Evolutionary conservation across 1,140 invertebrate genomes (phyloP).

Genomic region (Drosophila pandora): DNA sequence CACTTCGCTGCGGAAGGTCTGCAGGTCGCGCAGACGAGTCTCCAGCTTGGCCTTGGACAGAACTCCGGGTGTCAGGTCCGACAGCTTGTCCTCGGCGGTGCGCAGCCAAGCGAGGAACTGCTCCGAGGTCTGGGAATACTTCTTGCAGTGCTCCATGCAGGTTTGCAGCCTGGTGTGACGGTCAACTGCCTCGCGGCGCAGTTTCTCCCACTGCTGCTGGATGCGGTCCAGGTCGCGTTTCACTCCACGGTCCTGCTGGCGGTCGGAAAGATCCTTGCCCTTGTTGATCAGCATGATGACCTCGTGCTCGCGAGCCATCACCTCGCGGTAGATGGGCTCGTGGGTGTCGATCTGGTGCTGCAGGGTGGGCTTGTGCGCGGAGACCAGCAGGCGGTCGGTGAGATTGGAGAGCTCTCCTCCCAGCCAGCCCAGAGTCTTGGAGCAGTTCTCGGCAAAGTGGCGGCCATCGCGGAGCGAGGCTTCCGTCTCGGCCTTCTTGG

Average conservation of each 20-base stretch:
- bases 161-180: conserved; percentile 93
- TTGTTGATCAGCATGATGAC: conserved; percentile 97
- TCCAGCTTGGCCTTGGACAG: conserved; percentile 95
- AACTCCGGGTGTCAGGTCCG: conserved; percentile 90
- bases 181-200: conserved; percentile 93
- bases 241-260: conserved; percentile 85
- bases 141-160: conserved; percentile 95
- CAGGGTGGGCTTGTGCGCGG: conserved; percentile 92
- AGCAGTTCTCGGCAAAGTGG: conserved; percentile 93
- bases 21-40: conserved; percentile 94
- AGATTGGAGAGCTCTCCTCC: conserved; percentile 90
- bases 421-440: conserved; percentile 94
- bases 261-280: conserved; percentile 90
- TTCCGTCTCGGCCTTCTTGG: conserved; percentile 95
- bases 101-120: conserved; percentile 94
- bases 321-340: conserved; percentile 94
- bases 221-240: conserved; percentile 93
- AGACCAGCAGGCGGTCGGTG: conserved; percentile 91
- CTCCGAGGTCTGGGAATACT: conserved; percentile 93
- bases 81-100: conserved; percentile 93
- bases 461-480: conserved; percentile 92
- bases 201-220: conserved; percentile 94
- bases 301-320: conserved; percentile 95
- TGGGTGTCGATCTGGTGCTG: conserved; percentile 94
- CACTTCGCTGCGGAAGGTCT: conserved; percentile 95